Conservation (phyloP, 2,113 vertebrate genomes). For the Carassius carassius region DNA sequence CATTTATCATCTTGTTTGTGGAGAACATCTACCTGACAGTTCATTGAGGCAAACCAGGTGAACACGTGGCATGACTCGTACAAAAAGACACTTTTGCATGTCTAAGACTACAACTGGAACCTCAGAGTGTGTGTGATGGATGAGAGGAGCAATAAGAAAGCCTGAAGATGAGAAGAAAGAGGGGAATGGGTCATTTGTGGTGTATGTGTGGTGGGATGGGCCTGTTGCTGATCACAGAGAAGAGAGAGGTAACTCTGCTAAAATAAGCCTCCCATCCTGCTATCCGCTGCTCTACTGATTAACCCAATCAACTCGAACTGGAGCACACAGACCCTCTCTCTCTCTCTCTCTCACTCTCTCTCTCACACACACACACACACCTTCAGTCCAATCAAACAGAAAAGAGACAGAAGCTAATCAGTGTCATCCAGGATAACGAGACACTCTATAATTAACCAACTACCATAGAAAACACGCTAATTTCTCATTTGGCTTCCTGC, state of each 20-base stretch:
- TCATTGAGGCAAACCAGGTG: neutral
- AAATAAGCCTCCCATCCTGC: conserved; percentile 17
- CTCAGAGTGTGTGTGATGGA: neutral
- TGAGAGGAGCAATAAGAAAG: neutral
- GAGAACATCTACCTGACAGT: conserved; percentile 17
- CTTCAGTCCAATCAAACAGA: conserved; percentile 50
- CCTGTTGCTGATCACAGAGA: neutral
- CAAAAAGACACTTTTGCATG: neutral
- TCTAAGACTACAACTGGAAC: neutral
- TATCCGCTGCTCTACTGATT: conserved; percentile 35
- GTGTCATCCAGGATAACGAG: conserved; percentile 57
- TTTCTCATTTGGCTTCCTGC: conserved; percentile 50
- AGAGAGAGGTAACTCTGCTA: neutral
- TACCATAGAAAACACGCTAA: conserved; percentile 35
- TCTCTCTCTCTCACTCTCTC: too few relatives aligned
- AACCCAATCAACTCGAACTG: conserved; percentile 29
- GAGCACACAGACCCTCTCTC: neutral
- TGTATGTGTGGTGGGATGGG: neutral
- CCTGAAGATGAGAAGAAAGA: neutral
- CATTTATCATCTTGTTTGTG: conserved; percentile 28
- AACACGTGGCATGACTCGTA: neutral
- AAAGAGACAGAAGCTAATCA: conserved; percentile 48
- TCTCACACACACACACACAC: conserved; percentile 6
- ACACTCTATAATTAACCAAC: conserved; percentile 57
- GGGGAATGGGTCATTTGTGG: neutral